These are phyloP conservation scores for Scytalopus superciliaris DNA, from an alignment of 2,113 vertebrate genomes.

Conservation along the genomic window DNA sequence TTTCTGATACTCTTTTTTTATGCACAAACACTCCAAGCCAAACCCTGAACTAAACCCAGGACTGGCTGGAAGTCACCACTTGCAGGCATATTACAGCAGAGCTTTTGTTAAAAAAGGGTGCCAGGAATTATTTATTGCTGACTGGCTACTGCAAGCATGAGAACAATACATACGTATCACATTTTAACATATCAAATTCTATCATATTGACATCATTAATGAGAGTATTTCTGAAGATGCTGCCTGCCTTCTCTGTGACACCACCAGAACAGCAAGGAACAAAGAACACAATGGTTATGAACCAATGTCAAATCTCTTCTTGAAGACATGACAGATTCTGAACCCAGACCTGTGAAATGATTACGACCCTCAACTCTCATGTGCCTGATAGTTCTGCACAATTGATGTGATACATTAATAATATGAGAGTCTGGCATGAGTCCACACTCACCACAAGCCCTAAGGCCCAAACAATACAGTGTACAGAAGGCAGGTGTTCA, in stretches of 20 bases:
- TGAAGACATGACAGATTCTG: background rate
- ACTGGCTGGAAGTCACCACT: background rate
- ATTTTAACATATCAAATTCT: conserved; percentile 14
- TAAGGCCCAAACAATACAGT: background rate
- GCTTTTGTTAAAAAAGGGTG: background rate
- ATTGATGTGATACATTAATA: background rate
- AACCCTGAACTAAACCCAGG: background rate
- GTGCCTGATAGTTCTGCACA: background rate
- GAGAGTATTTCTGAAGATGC: background rate
- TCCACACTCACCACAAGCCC: background rate
- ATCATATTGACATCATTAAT: background rate
- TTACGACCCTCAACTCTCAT: background rate
- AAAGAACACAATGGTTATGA: background rate
- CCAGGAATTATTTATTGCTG: conserved; percentile 23
- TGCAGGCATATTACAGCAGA: background rate
- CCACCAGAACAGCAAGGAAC: background rate
- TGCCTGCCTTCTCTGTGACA: background rate
- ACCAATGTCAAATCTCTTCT: background rate
- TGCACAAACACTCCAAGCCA: conserved; percentile 2
- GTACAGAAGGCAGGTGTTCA: background rate
- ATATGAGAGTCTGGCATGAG: background rate
- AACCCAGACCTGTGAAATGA: background rate
- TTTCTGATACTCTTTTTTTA: background rate
- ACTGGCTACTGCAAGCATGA: background rate
- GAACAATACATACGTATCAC: background rate